Evolutionary conservation across 2,797 vertebrate genomes (phyloP), one percentile per base, ranked within the genome.

Genomic region (Sebastes cheni): DNA sequence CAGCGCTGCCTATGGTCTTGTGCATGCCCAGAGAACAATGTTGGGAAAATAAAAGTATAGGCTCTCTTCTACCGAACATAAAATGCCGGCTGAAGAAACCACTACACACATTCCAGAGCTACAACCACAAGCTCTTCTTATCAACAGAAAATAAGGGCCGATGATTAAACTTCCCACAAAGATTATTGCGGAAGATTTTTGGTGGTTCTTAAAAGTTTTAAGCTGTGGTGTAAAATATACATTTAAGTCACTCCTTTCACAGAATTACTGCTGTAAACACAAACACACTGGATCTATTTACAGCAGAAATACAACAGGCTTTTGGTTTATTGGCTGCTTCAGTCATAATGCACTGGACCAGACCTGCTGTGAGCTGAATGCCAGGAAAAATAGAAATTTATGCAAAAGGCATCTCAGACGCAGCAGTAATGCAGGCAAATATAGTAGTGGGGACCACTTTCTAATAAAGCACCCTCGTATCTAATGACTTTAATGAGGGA

Each of bases 251-350:
- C 34, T 56, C 32, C 10, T 59, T 50, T 56, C 18, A 52, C 7
- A 60, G 11, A 66, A 58, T 29, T 29, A 75, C 13, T 67, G 72
- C 46, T 56, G 22, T 46, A 54, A 11, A 61, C 18, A 54, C 30
- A 36, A 46, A 34, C 23, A 62, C 46, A 18, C 2, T 9, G 1
- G n/a, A 39, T 36, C 6, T n/a, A 12, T 67, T 30, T 67, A 30
- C 25, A 60, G 16, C 29, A 50, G 39, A 46, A 76, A 67, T 60
- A 60, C n/a, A 60, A 30, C 13, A 27, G 16, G 14, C 27, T 50
- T 32, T 18, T 46, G 32, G 55, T 76, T 22, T 69, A 62, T 69
- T 77, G 67, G 30, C 58, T 29, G n/a, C 22, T 69, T 77, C 36
- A 50, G 6, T 77, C 36, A 68, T 77, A 39, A 52, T 54, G 64